Evolutionary conservation across 2,888 invertebrate species (phyloP).

Genomic region (Lycocerus yunnanus): DNA sequence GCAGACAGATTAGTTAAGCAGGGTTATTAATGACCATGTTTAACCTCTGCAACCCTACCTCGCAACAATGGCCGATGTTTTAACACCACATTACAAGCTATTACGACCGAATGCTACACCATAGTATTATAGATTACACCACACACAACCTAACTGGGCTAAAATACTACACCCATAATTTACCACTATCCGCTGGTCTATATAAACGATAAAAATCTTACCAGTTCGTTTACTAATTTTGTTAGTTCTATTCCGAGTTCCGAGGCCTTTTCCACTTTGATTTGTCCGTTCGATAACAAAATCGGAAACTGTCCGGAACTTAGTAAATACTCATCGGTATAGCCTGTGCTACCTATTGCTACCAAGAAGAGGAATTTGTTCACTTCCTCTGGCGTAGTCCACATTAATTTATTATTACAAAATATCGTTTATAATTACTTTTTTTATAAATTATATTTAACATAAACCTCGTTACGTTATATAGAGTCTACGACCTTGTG

Average conservation of each 20-base stretch:
- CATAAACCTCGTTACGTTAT: neutral
- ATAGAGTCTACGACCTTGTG: neutral
- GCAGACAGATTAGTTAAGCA: constrained; percentile 67
- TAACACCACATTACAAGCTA: constrained; percentile 57
- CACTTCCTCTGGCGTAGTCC: neutral
- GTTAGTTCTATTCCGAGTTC: neutral
- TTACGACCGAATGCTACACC: constrained; percentile 37
- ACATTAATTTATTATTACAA: neutral
- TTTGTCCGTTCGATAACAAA: neutral
- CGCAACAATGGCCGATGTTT: constrained; percentile 56
- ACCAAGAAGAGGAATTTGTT: neutral
- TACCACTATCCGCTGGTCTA: neutral
- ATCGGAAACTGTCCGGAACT: too few species aligned
- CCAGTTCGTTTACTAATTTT: neutral
- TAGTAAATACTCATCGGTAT: too few species aligned
- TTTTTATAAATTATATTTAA: neutral
- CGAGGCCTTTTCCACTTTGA: neutral
- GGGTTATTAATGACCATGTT: constrained; percentile 68
- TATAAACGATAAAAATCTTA: neutral
- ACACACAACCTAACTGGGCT: neutral
- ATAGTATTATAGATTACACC: neutral
- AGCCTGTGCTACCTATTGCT: too few species aligned
- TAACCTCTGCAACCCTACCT: constrained; percentile 62
- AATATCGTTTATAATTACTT: neutral
- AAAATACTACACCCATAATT: neutral